Evolutionary conservation across 35 echinoderm and acorn worm species (phyloP).

Genomic region (Nesometra sesokonis): DNA sequence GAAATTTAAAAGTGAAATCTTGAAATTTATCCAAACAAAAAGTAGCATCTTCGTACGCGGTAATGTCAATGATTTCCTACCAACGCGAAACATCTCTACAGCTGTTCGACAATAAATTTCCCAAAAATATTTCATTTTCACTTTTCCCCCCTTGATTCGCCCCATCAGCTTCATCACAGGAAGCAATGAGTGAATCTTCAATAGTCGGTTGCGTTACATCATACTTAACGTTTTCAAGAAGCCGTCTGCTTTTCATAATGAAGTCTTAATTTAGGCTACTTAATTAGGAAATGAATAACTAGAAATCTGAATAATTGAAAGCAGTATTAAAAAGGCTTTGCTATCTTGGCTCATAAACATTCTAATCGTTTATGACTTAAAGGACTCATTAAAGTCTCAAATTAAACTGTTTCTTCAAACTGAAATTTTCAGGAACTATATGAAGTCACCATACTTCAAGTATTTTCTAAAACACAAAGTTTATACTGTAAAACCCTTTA

Average conservation of each 20-base stretch:
- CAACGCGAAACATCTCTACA: background rate
- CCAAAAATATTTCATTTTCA: background rate
- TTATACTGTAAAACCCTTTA: too few species aligned
- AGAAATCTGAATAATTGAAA: too few species aligned
- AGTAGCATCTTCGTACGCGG: background rate
- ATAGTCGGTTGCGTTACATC: background rate
- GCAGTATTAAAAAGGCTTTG: too few species aligned
- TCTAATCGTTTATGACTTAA: too few species aligned
- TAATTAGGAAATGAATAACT: too few species aligned
- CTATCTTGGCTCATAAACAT: too few species aligned
- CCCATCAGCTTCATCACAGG: background rate
- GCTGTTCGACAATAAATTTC: background rate
- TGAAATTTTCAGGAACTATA: too few species aligned
- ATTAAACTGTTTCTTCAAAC: too few species aligned
- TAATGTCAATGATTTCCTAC: background rate
- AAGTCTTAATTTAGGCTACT: too few species aligned
- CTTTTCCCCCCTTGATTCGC: background rate
- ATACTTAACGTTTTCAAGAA: background rate
- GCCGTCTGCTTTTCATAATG: background rate
- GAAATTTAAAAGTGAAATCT: background rate
- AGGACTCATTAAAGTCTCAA: too few species aligned
- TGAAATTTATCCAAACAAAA: background rate
- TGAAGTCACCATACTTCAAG: too few species aligned
- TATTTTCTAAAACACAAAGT: too few species aligned
- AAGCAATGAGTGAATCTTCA: background rate